Evolutionary conservation across 2,888 invertebrate genomes (phyloP).

Genomic region (Teleiodes luculella): DNA sequence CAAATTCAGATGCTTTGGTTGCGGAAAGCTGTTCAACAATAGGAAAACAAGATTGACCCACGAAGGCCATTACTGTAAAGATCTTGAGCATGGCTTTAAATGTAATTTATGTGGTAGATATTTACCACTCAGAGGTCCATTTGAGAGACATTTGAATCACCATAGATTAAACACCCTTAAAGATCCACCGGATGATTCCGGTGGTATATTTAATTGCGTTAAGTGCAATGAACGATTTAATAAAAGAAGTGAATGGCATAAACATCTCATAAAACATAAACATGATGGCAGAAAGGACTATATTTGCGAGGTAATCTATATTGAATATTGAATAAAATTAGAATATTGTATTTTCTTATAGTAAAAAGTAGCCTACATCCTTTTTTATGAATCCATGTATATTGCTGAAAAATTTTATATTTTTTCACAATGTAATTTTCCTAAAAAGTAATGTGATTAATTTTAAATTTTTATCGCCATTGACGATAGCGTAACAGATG

Average conservation of each 20-base stretch:
- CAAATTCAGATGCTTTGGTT: constrained; percentile 61
- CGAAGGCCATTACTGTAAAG: constrained; percentile 48
- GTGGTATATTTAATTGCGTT: constrained; percentile 47
- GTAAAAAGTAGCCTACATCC: too few species aligned
- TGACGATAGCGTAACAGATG: too few species aligned
- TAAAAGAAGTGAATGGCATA: constrained; percentile 41
- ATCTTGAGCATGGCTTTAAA: constrained; percentile 56
- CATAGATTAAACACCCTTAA: constrained; percentile 45
- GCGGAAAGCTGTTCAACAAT: constrained; percentile 43
- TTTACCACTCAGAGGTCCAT: constrained; percentile 48
- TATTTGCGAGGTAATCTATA: constrained; percentile 62
- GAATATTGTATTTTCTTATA: not conserved
- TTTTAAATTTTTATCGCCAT: too few species aligned
- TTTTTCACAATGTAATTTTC: too few species aligned
- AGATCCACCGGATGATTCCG: constrained; percentile 40
- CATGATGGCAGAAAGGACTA: constrained; percentile 44
- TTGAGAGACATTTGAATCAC: constrained; percentile 52
- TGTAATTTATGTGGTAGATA: constrained; percentile 51
- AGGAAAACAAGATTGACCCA: not conserved
- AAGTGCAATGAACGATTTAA: constrained; percentile 50
- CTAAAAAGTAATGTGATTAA: too few species aligned
- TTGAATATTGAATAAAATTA: not conserved
- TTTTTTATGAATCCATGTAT: too few species aligned
- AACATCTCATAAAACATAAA: constrained; percentile 44
- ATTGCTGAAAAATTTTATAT: too few species aligned